These are phyloP conservation scores for Cryptomyrus ogoouensis DNA, from an alignment of 2,113 vertebrate genomes.

Conservation along the genomic window DNA sequence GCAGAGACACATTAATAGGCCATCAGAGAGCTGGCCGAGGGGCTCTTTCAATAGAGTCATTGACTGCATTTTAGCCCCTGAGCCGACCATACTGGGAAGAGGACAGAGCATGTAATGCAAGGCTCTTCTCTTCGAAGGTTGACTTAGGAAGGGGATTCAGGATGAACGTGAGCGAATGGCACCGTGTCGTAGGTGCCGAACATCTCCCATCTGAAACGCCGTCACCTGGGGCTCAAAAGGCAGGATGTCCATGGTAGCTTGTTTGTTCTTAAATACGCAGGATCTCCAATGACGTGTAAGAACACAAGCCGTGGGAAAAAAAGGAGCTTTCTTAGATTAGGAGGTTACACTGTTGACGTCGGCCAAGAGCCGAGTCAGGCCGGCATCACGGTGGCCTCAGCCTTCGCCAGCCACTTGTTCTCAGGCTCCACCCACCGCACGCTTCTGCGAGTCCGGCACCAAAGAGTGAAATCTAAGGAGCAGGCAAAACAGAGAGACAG, in stretches of 20 bases:
- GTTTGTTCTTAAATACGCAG: background rate
- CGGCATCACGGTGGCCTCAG: background rate
- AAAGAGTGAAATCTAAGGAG: background rate
- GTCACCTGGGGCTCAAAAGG: background rate
- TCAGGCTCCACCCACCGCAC: background rate
- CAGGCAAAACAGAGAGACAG: background rate
- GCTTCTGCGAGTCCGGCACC: background rate
- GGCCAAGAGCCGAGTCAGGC: background rate
- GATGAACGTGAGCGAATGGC: background rate
- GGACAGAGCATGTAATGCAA: background rate
- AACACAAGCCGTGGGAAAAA: background rate
- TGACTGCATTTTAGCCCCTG: background rate
- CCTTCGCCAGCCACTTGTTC: background rate
- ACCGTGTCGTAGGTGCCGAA: background rate
- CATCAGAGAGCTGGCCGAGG: background rate
- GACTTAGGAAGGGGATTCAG: background rate
- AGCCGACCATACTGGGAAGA: background rate
- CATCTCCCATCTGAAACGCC: background rate
- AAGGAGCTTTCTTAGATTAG: background rate
- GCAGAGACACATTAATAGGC: background rate
- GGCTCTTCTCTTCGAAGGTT: background rate
- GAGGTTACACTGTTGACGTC: background rate
- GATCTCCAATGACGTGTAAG: background rate
- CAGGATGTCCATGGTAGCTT: background rate
- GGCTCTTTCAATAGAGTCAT: background rate